Percentiles rank a stretch among this genome's conserved stretches.
phyloP scores from a whole-genome alignment of 2,888 invertebrate species.

The Philaethria dido region DNA sequence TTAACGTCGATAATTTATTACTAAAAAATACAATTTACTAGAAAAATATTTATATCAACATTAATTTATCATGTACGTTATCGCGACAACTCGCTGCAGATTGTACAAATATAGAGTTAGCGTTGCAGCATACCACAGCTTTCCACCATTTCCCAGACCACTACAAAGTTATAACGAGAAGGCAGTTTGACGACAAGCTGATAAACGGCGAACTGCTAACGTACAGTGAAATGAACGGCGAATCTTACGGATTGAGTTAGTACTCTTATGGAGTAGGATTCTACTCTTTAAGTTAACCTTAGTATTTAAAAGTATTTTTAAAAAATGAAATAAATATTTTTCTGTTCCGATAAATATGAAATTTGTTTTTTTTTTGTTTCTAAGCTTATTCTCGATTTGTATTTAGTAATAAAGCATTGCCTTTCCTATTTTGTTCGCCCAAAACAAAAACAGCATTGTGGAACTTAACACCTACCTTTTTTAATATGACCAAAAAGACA shows the following conservation, averaged over 20 bases:
- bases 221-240: constrained; percentile 69
- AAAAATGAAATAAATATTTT: too few species aligned
- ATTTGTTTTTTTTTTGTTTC: too few species aligned
- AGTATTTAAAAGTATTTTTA: too few species aligned
- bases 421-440: too few species aligned
- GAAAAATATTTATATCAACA: not conserved
- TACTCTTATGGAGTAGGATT: not conserved
- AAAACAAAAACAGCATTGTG: too few species aligned
- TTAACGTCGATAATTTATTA: too few species aligned
- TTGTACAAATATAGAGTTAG: constrained; percentile 61
- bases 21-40: too few species aligned
- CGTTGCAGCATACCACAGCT: constrained; percentile 67
- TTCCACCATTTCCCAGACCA: constrained; percentile 54
- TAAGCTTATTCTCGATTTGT: too few species aligned
- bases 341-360: too few species aligned
- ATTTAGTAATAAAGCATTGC: too few species aligned
- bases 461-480: too few species aligned
- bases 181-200: constrained; percentile 72
- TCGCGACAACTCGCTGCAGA: constrained; percentile 64
- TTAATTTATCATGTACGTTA: constrained; percentile 55
- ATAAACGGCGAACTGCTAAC: constrained; percentile 71
- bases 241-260: constrained; percentile 76
- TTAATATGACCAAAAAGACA: too few species aligned
- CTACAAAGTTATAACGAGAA: constrained; percentile 58
- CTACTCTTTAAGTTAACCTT: not conserved